Evolutionary conservation across 2,797 vertebrate genomes (phyloP).

Genomic region (Myripristis murdjan): DNA sequence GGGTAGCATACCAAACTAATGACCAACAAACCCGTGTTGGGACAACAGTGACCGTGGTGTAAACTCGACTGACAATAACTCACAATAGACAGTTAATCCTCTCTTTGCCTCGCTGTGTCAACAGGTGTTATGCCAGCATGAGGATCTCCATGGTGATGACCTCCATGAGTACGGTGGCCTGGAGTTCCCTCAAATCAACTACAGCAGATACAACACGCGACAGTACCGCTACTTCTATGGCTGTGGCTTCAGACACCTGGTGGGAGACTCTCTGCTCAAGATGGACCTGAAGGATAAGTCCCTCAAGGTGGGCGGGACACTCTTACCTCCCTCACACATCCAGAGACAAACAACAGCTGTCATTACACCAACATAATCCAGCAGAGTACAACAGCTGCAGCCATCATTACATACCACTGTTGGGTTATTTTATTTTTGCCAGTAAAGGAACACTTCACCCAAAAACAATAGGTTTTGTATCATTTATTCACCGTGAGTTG

Average conservation of each 20-base stretch:
- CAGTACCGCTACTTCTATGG: slow-evolving; percentile 93
- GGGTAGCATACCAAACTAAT: not conserved
- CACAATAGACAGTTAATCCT: slow-evolving; percentile 4
- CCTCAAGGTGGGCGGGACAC: slow-evolving; percentile 83
- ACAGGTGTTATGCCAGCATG: slow-evolving; percentile 92
- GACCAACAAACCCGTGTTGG: not conserved
- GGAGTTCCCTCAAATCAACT: slow-evolving; percentile 97
- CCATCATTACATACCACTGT: too few species aligned
- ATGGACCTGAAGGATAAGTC: slow-evolving; percentile 91
- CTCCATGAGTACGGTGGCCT: slow-evolving; percentile 88
- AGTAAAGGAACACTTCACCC: too few species aligned
- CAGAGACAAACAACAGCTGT: not conserved
- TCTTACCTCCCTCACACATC: too few species aligned
- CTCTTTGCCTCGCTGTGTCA: slow-evolving; percentile 24
- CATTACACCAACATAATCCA: not conserved
- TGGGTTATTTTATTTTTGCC: too few species aligned
- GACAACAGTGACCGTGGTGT: not conserved
- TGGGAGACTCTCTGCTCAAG: slow-evolving; percentile 94
- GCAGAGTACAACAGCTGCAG: not conserved
- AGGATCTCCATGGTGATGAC: slow-evolving; percentile 89
- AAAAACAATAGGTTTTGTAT: too few species aligned
- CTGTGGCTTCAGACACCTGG: slow-evolving; percentile 91
- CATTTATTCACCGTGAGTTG: too few species aligned
- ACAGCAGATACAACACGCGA: slow-evolving; percentile 83
- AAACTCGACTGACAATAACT: not conserved